A percentile compares a stretch with the other conserved stretches of the same genome.
Evolutionary conservation across 1,140 invertebrate genomes (phyloP).

Genomic region (Apis cerana): DNA sequence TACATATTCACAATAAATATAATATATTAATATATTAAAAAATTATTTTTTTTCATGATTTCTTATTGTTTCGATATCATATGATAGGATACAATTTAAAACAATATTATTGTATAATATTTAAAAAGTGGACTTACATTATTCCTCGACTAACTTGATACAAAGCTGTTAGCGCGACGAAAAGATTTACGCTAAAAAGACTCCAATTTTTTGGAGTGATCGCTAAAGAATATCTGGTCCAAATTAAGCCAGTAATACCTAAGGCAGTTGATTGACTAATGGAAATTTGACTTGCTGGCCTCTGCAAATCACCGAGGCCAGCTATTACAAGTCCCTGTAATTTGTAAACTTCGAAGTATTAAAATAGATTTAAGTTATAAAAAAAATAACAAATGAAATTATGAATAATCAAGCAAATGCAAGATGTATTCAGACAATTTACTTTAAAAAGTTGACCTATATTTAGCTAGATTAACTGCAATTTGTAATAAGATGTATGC

Average conservation of each 20-base stretch:
- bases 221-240: slow-evolving; percentile 95
- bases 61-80: no score
- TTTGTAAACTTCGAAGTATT: background rate
- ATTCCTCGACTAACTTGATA: slow-evolving; percentile 90
- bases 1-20: no score
- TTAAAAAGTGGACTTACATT: slow-evolving; percentile 74
- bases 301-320: slow-evolving; percentile 94
- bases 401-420: background rate
- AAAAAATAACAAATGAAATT: background rate
- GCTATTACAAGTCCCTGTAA: slow-evolving; percentile 93
- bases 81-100: background rate
- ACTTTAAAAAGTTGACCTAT: slow-evolving; percentile 30
- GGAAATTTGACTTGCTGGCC: slow-evolving; percentile 95
- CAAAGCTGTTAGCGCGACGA: slow-evolving; percentile 91
- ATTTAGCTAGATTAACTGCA: slow-evolving; percentile 12
- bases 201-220: slow-evolving; percentile 97
- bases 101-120: background rate
- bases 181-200: slow-evolving; percentile 96
- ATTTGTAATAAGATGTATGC: background rate
- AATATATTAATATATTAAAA: no score
- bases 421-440: slow-evolving; percentile 2
- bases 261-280: slow-evolving; percentile 91
- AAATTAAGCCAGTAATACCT: slow-evolving; percentile 88
- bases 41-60: no score
- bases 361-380: no score